Percentiles rank a stretch among this genome's conserved stretches.
Conservation (phyloP, 1,140 invertebrate species). For the Elymnias hypermnestra region DNA sequence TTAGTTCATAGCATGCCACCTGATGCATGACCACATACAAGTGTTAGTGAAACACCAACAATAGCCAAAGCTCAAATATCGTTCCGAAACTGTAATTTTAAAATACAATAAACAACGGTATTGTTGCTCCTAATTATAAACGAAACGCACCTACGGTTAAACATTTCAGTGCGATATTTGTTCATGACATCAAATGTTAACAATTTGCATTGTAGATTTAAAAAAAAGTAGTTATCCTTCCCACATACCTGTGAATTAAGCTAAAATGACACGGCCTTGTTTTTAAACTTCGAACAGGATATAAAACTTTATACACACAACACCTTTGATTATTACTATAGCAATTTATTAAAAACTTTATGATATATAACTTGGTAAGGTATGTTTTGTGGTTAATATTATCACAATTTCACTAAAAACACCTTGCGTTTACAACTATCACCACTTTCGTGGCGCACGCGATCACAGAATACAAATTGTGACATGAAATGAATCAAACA, state of each 20-base stretch:
- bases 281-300: slow-evolving; percentile 28
- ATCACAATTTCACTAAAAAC: slow-evolving; percentile 13
- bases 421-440: slow-evolving; percentile 4
- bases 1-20: too few relatives aligned
- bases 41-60: too few relatives aligned
- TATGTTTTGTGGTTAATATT: neutral
- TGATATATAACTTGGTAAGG: neutral
- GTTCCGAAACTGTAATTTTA: too few relatives aligned
- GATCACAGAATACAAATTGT: slow-evolving; percentile 10
- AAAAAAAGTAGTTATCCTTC: slow-evolving; percentile 16
- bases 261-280: slow-evolving; percentile 25
- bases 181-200: too few relatives aligned
- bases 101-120: too few relatives aligned
- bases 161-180: too few relatives aligned
- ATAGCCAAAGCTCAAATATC: too few relatives aligned
- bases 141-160: too few relatives aligned
- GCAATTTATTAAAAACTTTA: neutral
- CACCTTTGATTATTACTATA: slow-evolving; percentile 3
- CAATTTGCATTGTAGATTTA: too few relatives aligned
- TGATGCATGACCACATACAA: too few relatives aligned
- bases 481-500: too few relatives aligned
- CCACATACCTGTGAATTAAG: slow-evolving; percentile 22
- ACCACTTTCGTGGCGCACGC: slow-evolving; percentile 22
- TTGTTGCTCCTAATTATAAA: too few relatives aligned
- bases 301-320: slow-evolving; percentile 9